Evolutionary conservation across 2,888 invertebrate species (phyloP).

Genomic region (Tetranychus truncatus): DNA sequence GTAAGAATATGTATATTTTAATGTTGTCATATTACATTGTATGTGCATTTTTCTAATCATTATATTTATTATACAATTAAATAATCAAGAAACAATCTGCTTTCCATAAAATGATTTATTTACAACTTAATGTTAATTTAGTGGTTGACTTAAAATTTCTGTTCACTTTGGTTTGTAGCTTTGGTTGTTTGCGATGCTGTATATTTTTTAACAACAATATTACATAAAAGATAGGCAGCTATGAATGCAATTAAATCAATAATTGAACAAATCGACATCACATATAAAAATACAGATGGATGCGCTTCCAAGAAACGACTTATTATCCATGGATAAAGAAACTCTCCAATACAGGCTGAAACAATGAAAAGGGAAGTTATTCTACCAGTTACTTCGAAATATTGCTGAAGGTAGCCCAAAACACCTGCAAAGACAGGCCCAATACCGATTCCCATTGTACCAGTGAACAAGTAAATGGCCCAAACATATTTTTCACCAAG

Average conservation of each 20-base stretch:
- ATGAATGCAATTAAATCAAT: neutral
- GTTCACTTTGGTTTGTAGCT: too few relatives aligned
- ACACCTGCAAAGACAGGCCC: neutral
- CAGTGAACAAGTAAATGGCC: neutral
- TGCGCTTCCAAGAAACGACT: neutral
- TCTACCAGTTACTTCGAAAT: neutral
- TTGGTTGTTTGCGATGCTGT: neutral
- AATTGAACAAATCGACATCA: neutral
- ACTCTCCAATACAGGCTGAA: conserved; percentile 1
- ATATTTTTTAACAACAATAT: neutral
- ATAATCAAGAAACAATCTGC: too few relatives aligned
- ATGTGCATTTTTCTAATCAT: too few relatives aligned
- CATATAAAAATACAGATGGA: neutral
- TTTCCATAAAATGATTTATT: too few relatives aligned
- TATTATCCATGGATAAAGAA: conserved; percentile 5
- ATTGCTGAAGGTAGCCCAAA: neutral
- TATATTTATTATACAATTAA: too few relatives aligned
- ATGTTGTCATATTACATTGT: too few relatives aligned
- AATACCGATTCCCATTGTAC: neutral
- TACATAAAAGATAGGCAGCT: neutral
- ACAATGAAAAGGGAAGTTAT: neutral
- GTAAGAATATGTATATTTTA: too few relatives aligned
- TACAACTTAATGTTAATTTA: too few relatives aligned
- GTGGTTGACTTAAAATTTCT: too few relatives aligned
- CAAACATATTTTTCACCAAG: neutral